Base-by-base conservation (phyloP, 2,113 vertebrate species). In the Anhinga anhinga region DNA sequence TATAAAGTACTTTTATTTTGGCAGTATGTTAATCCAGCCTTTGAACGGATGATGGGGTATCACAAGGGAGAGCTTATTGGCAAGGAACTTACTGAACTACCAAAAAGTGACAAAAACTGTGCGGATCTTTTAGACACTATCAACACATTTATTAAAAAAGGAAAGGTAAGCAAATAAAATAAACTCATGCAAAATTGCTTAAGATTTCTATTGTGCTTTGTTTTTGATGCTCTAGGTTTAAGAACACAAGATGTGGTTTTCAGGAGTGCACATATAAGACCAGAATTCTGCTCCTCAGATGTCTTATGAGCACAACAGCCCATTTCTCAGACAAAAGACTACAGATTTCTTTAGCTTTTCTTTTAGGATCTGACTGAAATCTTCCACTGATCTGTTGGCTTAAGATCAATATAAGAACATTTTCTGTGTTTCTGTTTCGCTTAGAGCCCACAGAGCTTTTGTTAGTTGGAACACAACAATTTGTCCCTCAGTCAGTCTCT, bases 11-110 rank as follows among this genome's bases (percentile, higher is more conserved):
- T 85, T 97, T 71, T 82, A 17, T 53, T 96, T 76, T 94, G 70
- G 61, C 97, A 99, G 99, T 99, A 99, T 49, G 99, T 99, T 95
- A 99, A 99, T 95, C 99, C 99, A 36, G 99, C 99, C 45, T 99
- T 99, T 70, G 99, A 99, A 95, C 96, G 77, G 59, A 99, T 99
- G 99, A 99, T 99, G 99, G 99, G 99, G 26, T 99, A 99, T 97
- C 98, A 98, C 85, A 99, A 98, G 80, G 99, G 98, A 49, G 99
- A 99, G 94, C 97, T 99, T 77, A 98, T 99, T 34, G 99, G 99
- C n/a, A 99, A 99, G 76, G 99, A 99, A 83, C 97, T 99, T 34
- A 99, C 98, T 0, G 99, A 99, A 86, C 98, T 99, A 90, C 98
- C 99, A 83, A 99, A 98, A 97, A 99, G 99, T 1, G 98, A 99